Evolutionary conservation across 30 jellyfish, hydroid and myxozoan species (phyloP).

Genomic region (Calvadosia cruxmelitensis): DNA sequence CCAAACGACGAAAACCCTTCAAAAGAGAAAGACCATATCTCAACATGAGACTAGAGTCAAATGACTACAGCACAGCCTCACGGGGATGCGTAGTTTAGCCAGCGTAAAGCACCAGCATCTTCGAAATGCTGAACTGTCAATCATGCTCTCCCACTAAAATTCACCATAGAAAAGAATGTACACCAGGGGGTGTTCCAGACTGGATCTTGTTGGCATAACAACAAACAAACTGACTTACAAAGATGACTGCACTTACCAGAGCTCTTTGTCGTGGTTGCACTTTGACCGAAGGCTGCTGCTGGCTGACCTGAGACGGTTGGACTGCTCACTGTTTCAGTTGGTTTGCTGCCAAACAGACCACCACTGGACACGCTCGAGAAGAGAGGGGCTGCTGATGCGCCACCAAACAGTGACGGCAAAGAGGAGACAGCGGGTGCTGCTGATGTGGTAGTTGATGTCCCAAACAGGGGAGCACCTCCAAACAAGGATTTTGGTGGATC

Average conservation of each 20-base stretch:
- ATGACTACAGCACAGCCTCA: no score
- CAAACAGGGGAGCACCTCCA: constrained; percentile 29
- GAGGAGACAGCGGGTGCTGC: constrained; percentile 8
- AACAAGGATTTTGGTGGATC: constrained; percentile 16
- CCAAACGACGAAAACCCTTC: constrained; percentile 67
- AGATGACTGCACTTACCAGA: no score
- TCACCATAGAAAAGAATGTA: no score
- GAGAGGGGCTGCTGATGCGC: constrained; percentile 20
- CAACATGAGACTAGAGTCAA: not conserved
- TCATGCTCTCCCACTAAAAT: no score
- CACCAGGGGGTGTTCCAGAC: no score
- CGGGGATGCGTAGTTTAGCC: no score
- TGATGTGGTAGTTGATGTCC: constrained; percentile 8
- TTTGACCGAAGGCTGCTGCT: not conserved
- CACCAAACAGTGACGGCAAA: constrained; percentile 22
- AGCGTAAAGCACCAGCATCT: no score
- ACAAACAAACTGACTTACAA: no score
- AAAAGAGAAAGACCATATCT: no score
- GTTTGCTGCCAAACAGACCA: constrained; percentile 40
- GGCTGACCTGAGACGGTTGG: constrained; percentile 4
- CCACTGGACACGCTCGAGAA: constrained; percentile 2
- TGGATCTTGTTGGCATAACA: no score
- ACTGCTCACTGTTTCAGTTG: constrained; percentile 5
- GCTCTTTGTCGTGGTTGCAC: constrained; percentile 12
- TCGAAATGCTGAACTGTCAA: no score